Evolutionary conservation across 2,888 invertebrate genomes (phyloP).

Genomic region (Agriopis leucophaearia): DNA sequence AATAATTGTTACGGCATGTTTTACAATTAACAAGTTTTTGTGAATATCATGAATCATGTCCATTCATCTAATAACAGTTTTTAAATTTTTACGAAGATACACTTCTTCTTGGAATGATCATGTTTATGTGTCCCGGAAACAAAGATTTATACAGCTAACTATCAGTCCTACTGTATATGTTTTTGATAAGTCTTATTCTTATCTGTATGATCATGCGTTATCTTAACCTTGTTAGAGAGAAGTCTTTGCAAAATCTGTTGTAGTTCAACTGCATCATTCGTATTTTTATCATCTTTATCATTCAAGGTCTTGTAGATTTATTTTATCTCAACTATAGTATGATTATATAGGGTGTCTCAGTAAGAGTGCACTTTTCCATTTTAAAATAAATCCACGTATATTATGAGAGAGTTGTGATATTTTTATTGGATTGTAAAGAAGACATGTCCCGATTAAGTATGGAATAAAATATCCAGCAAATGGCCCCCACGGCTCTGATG

Average conservation of each 20-base stretch:
- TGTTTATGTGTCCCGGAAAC: not conserved
- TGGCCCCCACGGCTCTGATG: too few species aligned
- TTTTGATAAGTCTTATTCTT: constrained; percentile 19
- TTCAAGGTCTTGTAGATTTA: constrained; percentile 7
- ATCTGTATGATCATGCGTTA: constrained; percentile 14
- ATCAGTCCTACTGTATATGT: not conserved
- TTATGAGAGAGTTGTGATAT: too few species aligned
- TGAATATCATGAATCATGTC: not conserved
- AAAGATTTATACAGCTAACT: not conserved
- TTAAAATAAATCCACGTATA: too few species aligned
- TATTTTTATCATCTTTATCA: not conserved
- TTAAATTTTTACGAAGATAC: not conserved
- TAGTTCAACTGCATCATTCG: constrained; percentile 1
- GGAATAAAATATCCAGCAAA: too few species aligned
- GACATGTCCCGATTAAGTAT: too few species aligned
- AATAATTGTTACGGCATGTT: not conserved
- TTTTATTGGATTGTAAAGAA: too few species aligned
- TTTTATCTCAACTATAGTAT: not conserved
- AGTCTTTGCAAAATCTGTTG: not conserved
- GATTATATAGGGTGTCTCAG: too few species aligned
- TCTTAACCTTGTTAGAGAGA: constrained; percentile 14
- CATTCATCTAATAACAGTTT: too few species aligned
- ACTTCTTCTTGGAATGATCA: not conserved
- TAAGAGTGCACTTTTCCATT: too few species aligned
- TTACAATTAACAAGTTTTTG: not conserved